Base-by-base conservation (phyloP, 2,113 vertebrate genomes). In the Ceyx melanurus region DNA sequence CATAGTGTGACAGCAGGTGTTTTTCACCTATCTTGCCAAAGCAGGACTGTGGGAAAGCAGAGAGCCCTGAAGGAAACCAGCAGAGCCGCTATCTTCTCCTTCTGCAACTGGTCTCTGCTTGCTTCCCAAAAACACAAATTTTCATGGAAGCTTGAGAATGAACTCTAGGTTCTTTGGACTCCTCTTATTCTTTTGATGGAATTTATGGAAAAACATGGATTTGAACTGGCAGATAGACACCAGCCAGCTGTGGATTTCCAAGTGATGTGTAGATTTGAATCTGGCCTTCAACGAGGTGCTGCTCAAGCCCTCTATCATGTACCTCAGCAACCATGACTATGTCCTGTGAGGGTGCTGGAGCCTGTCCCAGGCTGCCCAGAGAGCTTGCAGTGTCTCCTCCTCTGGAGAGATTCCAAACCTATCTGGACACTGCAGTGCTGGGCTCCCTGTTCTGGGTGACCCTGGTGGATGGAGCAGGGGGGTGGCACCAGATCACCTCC, bases 11-110 rank as follows among this genome's bases (percentile, higher is more conserved):
- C 25, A 35, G 45, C 7, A 19, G 28, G 25, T 1, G 3, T 11
- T 48, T 17, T 8, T 22, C 10, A 50, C 17, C 23, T 25, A 28
- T 70, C 28, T 19, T 25, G n/a, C 43, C 13, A 15, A 25, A 31
- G 42, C 10, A 20, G 11, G 20, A 15, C 28, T 13, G 7, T 3
- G 29, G 19, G 20, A 37, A 64, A 61, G 53, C 50, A 26, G 5
- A 19, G 17, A 37, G 15, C 18, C 37, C 42, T 11, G 29, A 74
- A 17, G 35, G 48, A 68, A 56, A 33, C 12, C 9, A 15, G 14
- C 28, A 5, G 0, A 53, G 35, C n/a, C 3, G 1, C 1, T 31
- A n/a, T 19, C 35, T n/a, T 29, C 28, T 4, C 2, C n/a, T 26
- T 35, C 43, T 21, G 23, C 64, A 75, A 1, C 35, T 4, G 17